Percentiles rank a stretch among this genome's conserved stretches.
Evolutionary conservation across 2,113 vertebrate genomes (phyloP).

Genomic region (Brachypodius melanocephalos): DNA sequence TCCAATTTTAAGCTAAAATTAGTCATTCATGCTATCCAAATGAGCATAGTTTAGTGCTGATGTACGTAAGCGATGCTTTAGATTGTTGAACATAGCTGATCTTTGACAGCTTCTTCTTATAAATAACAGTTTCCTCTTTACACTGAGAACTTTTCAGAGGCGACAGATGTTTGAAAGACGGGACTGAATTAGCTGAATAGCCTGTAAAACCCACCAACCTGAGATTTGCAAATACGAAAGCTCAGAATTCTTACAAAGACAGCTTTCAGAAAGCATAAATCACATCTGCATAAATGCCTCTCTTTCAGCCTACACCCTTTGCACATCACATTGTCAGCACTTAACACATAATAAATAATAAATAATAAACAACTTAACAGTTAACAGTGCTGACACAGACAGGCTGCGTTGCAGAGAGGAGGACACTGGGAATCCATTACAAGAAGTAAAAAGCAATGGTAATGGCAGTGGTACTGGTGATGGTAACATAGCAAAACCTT

Average conservation of each 20-base stretch:
- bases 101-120: constrained; percentile 61
- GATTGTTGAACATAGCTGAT: constrained; percentile 47
- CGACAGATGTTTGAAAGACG: constrained; percentile 58
- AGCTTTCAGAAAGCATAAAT: constrained; percentile 32
- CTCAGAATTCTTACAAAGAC: constrained; percentile 19
- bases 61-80: constrained; percentile 45
- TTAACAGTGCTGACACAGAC: constrained; percentile 5
- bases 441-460: background rate
- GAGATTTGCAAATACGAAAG: constrained; percentile 32
- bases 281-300: background rate
- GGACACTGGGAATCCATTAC: background rate
- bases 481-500: background rate
- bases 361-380: constrained; percentile 24
- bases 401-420: background rate
- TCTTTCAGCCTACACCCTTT: constrained; percentile 8
- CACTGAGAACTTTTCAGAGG: constrained; percentile 44
- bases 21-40: constrained; percentile 69
- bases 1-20: constrained; percentile 74
- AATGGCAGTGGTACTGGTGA: background rate
- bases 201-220: constrained; percentile 39
- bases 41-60: constrained; percentile 65
- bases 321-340: background rate
- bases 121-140: constrained; percentile 53
- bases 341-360: constrained; percentile 42
- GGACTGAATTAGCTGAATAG: constrained; percentile 23